phyloP scores from a whole-genome alignment of 2,888 invertebrate genomes.

The Dicyrtomina minuta region DNA sequence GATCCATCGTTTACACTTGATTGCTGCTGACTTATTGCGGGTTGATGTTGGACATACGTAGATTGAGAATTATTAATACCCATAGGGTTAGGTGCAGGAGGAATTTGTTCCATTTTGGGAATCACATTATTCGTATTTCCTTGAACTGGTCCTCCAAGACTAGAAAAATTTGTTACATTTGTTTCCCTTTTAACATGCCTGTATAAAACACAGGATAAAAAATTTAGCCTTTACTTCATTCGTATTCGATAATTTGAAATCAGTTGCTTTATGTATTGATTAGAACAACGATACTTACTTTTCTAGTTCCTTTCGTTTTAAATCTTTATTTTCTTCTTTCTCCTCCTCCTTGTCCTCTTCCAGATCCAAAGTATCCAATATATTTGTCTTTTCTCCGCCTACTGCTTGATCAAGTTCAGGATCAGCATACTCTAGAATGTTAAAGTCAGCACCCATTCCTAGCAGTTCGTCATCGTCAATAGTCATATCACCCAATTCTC shows the following conservation, averaged over 20 bases:
- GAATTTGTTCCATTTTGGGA: conserved; percentile 16
- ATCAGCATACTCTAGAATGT: conserved; percentile 92
- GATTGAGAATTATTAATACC: conserved; percentile 48
- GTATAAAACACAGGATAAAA: background rate
- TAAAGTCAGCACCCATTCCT: conserved; percentile 87
- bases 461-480: conserved; percentile 84
- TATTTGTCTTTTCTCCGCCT: conserved; percentile 77
- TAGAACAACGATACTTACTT: conserved; percentile 31
- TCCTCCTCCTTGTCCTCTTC: conserved; percentile 71
- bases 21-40: conserved; percentile 56
- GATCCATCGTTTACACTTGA: conserved; percentile 29
- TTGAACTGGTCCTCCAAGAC: conserved; percentile 30
- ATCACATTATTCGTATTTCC: conserved; percentile 8
- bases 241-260: background rate
- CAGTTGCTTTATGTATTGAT: background rate
- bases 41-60: conserved; percentile 55
- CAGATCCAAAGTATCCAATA: conserved; percentile 80
- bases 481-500: conserved; percentile 77
- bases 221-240: too few species aligned
- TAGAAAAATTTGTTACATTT: conserved; percentile 3
- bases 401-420: conserved; percentile 82
- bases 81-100: background rate
- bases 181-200: conserved; percentile 29
- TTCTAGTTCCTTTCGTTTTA: conserved; percentile 54
- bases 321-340: conserved; percentile 61